Base-by-base conservation (phyloP, 2,888 invertebrate genomes). In the Oxytorus armatus region DNA sequence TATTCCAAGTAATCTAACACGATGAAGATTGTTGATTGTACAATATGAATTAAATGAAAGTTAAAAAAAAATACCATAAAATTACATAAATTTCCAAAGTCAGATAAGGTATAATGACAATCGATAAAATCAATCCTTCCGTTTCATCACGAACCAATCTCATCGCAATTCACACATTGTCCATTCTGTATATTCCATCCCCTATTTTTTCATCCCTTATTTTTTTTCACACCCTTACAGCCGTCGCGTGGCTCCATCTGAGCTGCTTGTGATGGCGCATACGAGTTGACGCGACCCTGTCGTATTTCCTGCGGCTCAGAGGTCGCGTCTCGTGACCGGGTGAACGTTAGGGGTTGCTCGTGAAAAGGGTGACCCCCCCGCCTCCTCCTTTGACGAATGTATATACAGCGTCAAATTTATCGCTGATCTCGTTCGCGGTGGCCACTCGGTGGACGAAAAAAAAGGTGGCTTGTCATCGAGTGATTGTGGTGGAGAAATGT, bases 321-420 rank as follows among this genome's bases (percentile, higher is more conserved):
- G 81, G 81, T 75, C 75, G 79, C 59, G 79, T 66, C 47, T 51
- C 65, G 76, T 49, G 78, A 79, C 66, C 68, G 75, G 51, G 75
- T 59, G 66, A 79, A 73, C 79, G 65, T 59, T 59, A 42, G 75
- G 79, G 79, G 79, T 79, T 72, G 79, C 70, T 79, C 70, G 75
- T 10, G 59, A 70, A 7, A 42, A 18, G 16, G 51, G 51, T 21
- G 47, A 44, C 69, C 63, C 66, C 59, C 57, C 29, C 69, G 23
- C 18, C 29, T 10, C 5, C 14, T 36, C 47, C 16, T 8, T 18
- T 29, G 36, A 33, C 18, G 18, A 10, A 65, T 3, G 29, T 33
- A 33, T 16, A 55, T 14, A 55, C 11, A 39, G 49, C 33, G 36
- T 2, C 11, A 16, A 21, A 49, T 59, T 47, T 4, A 0, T 18